Base-by-base conservation (phyloP, 2,113 vertebrate species). In the Ochotona curzoniae region DNA sequence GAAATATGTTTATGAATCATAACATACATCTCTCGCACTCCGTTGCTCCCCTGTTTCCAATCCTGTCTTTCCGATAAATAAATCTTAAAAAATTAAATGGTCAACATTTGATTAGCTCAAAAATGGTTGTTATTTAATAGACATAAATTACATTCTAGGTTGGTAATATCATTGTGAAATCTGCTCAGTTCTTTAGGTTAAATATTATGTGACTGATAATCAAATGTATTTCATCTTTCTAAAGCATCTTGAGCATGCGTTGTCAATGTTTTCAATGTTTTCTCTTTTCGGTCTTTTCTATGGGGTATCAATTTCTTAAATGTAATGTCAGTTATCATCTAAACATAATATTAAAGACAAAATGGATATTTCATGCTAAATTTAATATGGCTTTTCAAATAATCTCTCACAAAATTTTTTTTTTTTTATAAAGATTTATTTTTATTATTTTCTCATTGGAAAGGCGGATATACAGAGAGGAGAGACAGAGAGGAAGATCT, bases 331-430 rank as follows among this genome's bases (percentile, higher is more conserved):
- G 26, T 89, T 85, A 64, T 84, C 51, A 88, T 61, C 44, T 89
- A 89, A 83, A 93, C 87, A 94, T 49, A 93, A 63, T 64, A 80
- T 66, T 89, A 70, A 93, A 81, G 54, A 89, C 76, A 81, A 94
- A 93, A 94, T 87, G 38, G 18, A 28, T 60, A 83, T 23, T 81
- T 63, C 84, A 70, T 91, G 81, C 49, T 93, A 73, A 78, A 63
- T 94, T 95, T 91, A 94, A 94, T 44, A 83, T 76, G 61, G 11
- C 8, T 83, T 94, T 91, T 44, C 47, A 92, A 90, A 15, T 83
- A 25, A 83, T 67, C 57, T 89, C 38, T 79, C 51, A 44, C 38
- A 44, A 44, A n/a, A n/a, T n/a, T n/a, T n/a, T n/a, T n/a, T n/a
- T n/a, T n/a, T 44, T 44, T 44, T 44, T 44, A 4, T 44, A 44